Evolutionary conservation across 2,888 invertebrate genomes (phyloP).

Genomic region (Tetragonisca angustula): DNA sequence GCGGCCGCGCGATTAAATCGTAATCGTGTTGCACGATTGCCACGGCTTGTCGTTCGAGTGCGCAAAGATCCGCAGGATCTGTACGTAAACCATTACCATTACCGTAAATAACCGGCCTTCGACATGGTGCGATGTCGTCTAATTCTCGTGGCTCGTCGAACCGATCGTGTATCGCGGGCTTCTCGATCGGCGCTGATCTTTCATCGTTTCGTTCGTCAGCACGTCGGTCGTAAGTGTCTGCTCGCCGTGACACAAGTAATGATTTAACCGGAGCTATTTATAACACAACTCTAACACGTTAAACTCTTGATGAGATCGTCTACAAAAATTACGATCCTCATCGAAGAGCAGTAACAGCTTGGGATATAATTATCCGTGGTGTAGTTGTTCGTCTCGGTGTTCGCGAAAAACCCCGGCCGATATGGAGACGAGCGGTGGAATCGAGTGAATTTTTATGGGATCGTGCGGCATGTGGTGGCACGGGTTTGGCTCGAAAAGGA

Average conservation of each 20-base stretch:
- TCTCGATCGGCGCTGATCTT: background rate
- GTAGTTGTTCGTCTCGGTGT: conserved; percentile 7
- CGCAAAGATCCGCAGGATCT: background rate
- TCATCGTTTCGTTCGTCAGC: too few relatives aligned
- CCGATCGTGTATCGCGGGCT: background rate
- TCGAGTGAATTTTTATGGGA: background rate
- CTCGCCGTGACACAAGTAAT: too few relatives aligned
- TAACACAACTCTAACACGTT: too few relatives aligned
- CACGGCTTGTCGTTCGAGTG: background rate
- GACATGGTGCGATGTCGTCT: background rate
- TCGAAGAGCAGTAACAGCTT: conserved; percentile 9
- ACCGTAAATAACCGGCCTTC: background rate
- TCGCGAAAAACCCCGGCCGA: conserved; percentile 20
- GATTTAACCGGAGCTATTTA: too few relatives aligned
- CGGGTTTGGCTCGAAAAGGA: conserved; percentile 20
- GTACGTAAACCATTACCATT: background rate
- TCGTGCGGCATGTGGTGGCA: background rate
- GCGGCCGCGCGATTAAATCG: conserved; percentile 24
- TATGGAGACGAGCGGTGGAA: conserved; percentile 9
- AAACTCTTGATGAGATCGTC: too few relatives aligned
- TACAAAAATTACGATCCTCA: conserved; percentile 23
- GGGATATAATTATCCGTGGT: conserved; percentile 45
- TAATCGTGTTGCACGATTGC: background rate
- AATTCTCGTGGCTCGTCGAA: background rate
- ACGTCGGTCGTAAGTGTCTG: too few relatives aligned